Evolutionary conservation across 1,140 invertebrate species (phyloP).

Genomic region (Pomacea maculata): DNA sequence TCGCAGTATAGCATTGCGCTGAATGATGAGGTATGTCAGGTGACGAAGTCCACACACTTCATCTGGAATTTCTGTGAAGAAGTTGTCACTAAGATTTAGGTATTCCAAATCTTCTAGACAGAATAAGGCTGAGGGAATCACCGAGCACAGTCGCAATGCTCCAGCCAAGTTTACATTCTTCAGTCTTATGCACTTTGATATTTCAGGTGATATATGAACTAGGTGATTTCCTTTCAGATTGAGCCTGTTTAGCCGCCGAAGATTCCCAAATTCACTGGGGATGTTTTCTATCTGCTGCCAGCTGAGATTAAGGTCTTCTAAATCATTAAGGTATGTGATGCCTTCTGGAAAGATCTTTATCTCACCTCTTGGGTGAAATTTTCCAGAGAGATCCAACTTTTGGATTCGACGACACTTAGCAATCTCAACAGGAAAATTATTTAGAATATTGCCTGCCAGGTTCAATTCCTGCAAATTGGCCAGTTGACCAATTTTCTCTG

Average conservation of each 20-base stretch:
- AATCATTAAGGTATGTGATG: slow-evolving; percentile 45
- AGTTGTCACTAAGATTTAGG: slow-evolving; percentile 58
- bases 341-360: slow-evolving; percentile 46
- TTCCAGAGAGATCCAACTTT: slow-evolving; percentile 51
- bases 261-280: slow-evolving; percentile 49
- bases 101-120: slow-evolving; percentile 42
- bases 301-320: slow-evolving; percentile 51
- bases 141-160: slow-evolving; percentile 52
- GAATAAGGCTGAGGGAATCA: slow-evolving; percentile 52
- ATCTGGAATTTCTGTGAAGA: slow-evolving; percentile 55
- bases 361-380: slow-evolving; percentile 54
- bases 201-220: slow-evolving; percentile 45
- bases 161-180: slow-evolving; percentile 52
- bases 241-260: slow-evolving; percentile 46
- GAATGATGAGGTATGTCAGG: slow-evolving; percentile 49
- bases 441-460: slow-evolving; percentile 49
- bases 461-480: slow-evolving; percentile 47
- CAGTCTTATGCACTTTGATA: slow-evolving; percentile 48
- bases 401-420: slow-evolving; percentile 46
- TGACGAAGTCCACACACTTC: slow-evolving; percentile 51
- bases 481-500: slow-evolving; percentile 46
- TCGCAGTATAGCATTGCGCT: slow-evolving; percentile 55
- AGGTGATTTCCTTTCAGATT: slow-evolving; percentile 55
- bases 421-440: slow-evolving; percentile 45
- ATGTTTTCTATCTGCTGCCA: slow-evolving; percentile 58